These are phyloP conservation scores for Caenorhabditis japonica DNA, from an alignment of 2,888 invertebrate species.

Conservation along the genomic window DNA sequence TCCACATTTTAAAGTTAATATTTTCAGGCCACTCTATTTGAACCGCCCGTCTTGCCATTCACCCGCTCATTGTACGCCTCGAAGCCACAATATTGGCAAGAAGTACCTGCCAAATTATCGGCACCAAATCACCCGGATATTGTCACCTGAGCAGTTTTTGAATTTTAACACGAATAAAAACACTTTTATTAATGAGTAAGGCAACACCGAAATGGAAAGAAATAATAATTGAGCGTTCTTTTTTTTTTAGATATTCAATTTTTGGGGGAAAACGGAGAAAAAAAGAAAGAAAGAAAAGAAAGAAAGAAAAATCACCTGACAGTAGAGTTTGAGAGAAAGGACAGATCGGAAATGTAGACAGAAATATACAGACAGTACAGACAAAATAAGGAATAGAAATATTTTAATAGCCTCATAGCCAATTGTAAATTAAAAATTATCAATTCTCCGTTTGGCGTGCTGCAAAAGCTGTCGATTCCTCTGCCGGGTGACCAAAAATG, in stretches of 20 bases:
- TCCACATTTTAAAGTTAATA: too few species aligned
- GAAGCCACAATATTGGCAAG: constrained; percentile 33
- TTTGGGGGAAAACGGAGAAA: background rate
- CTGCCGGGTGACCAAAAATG: constrained; percentile 38
- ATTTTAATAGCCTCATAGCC: too few species aligned
- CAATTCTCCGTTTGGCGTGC: constrained; percentile 35
- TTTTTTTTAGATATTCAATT: background rate
- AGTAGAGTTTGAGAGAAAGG: constrained; percentile 23
- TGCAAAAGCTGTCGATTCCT: constrained; percentile 37
- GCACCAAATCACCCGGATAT: constrained; percentile 46
- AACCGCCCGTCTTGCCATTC: constrained; percentile 27
- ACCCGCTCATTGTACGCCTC: constrained; percentile 27
- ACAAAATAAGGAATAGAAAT: too few species aligned
- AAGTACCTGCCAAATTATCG: constrained; percentile 22
- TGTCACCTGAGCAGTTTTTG: background rate
- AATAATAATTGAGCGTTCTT: background rate
- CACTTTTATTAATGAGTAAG: background rate
- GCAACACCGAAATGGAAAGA: constrained; percentile 1
- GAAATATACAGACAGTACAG: constrained; percentile 40
- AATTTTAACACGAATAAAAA: background rate
- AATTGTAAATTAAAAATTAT: constrained; percentile 34
- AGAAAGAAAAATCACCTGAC: constrained; percentile 17
- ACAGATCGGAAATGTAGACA: constrained; percentile 14
- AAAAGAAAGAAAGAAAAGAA: background rate
- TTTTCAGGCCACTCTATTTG: too few species aligned